Percentiles rank a stretch among this genome's conserved stretches.
These are phyloP conservation scores for Paralinhomoeus sp. DNA, from an alignment of 2,888 invertebrate genomes.

Conservation along the genomic window DNA sequence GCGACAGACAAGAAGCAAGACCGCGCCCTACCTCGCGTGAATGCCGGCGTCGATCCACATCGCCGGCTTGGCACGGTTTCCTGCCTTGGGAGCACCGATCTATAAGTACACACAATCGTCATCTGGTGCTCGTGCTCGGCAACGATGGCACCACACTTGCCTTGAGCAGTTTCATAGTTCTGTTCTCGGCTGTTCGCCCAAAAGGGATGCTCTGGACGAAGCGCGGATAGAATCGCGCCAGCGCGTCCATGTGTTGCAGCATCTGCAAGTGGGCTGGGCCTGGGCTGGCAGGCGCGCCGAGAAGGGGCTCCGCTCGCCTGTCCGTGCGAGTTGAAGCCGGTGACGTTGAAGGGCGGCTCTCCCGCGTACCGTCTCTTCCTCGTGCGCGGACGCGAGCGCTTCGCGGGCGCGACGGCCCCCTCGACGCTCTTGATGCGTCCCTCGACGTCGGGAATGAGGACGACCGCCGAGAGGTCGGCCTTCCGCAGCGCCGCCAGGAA, in stretches of 20 bases:
- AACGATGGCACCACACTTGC: too few species aligned
- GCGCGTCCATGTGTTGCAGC: neutral
- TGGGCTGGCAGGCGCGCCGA: neutral
- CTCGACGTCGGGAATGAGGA: slow-evolving; percentile 21
- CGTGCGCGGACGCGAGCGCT: too few species aligned
- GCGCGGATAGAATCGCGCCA: slow-evolving; percentile 1
- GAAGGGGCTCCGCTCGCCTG: neutral
- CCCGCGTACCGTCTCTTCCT: too few species aligned
- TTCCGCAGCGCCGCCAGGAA: slow-evolving; percentile 10
- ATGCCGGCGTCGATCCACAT: slow-evolving; percentile 18
- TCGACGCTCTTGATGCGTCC: too few species aligned
- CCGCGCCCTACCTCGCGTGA: slow-evolving; percentile 8
- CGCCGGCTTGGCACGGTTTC: slow-evolving; percentile 2
- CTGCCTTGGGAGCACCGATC: too few species aligned
- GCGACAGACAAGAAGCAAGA: too few species aligned
- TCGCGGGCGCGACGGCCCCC: too few species aligned
- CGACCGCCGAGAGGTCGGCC: slow-evolving; percentile 10
- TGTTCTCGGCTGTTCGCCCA: slow-evolving; percentile 4
- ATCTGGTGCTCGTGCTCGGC: too few species aligned
- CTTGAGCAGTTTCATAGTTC: slow-evolving; percentile 1
- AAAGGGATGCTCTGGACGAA: slow-evolving; percentile 1
- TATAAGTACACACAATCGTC: too few species aligned
- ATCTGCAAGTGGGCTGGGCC: neutral
- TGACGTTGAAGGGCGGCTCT: neutral
- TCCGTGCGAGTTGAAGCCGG: neutral